A percentile compares a stretch with the other conserved stretches of the same genome.
phyloP scores from a whole-genome alignment of 2,113 vertebrate genomes.

The Lagopus muta region DNA sequence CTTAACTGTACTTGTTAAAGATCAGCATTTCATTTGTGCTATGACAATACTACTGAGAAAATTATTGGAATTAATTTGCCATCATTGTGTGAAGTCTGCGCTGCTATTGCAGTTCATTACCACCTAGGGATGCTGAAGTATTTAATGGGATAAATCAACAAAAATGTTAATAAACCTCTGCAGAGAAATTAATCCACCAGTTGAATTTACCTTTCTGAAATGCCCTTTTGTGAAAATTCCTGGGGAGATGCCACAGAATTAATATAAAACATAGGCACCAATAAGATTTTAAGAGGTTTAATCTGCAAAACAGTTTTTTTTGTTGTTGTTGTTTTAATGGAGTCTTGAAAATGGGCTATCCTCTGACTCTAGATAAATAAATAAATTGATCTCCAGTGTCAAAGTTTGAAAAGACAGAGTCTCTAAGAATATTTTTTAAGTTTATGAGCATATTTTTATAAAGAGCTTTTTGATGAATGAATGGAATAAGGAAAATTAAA shows the following conservation, averaged over 20 bases:
- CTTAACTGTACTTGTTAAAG: neutral
- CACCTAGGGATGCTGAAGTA: constrained; percentile 52
- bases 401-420: neutral
- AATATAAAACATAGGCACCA: constrained; percentile 15
- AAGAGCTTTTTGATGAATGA: neutral
- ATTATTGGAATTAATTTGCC: constrained; percentile 21
- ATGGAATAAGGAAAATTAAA: neutral
- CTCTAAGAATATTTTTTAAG: neutral
- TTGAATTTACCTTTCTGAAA: constrained; percentile 61
- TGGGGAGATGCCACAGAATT: neutral
- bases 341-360: neutral
- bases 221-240: constrained; percentile 47
- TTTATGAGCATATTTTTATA: neutral
- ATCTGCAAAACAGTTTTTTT: neutral
- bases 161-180: constrained; percentile 69
- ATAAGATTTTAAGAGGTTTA: constrained; percentile 30
- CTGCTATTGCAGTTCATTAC: constrained; percentile 46
- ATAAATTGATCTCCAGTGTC: neutral
- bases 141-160: constrained; percentile 63
- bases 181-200: constrained; percentile 63
- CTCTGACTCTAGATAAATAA: neutral
- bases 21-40: neutral
- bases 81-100: constrained; percentile 12
- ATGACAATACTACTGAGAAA: constrained; percentile 35
- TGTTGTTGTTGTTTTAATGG: neutral